Conservation (phyloP, 92 coral and sea anemone genomes). For the Chrysogorgia sp. region DNA sequence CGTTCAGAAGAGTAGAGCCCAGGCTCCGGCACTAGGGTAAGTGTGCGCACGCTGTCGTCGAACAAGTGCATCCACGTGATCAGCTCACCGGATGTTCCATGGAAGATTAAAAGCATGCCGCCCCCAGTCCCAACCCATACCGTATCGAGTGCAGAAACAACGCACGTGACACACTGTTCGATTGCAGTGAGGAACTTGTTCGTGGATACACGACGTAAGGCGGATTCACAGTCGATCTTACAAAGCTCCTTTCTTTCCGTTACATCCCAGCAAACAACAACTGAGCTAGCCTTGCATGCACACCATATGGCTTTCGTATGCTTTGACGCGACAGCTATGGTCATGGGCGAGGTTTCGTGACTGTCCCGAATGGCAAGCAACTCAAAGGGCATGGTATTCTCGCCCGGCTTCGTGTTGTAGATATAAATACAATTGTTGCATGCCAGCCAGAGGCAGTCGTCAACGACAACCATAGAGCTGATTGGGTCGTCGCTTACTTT, state of each 20-base stretch:
- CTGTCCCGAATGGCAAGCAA: slow-evolving; percentile 89
- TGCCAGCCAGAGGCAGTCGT: slow-evolving; percentile 20
- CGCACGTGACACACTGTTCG: slow-evolving; percentile 62
- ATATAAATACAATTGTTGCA: slow-evolving; percentile 62
- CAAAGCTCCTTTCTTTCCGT: slow-evolving; percentile 63
- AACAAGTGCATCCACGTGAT: slow-evolving; percentile 87
- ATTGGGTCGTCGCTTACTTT: slow-evolving; percentile 1
- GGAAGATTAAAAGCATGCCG: slow-evolving; percentile 84
- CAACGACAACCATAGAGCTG: slow-evolving; percentile 1
- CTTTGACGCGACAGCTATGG: slow-evolving; percentile 55
- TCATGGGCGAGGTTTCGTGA: slow-evolving; percentile 66
- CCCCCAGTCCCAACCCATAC: slow-evolving; percentile 93
- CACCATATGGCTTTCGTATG: slow-evolving; percentile 68
- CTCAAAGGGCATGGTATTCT: slow-evolving; percentile 78
- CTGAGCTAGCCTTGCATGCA: slow-evolving; percentile 65
- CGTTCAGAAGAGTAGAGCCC: slow-evolving; percentile 88
- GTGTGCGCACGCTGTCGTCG: slow-evolving; percentile 74
- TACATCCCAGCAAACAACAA: slow-evolving; percentile 81
- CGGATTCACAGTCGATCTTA: slow-evolving; percentile 68
- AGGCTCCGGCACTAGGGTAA: slow-evolving; percentile 71
- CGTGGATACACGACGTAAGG: slow-evolving; percentile 35
- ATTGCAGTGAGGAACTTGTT: slow-evolving; percentile 8
- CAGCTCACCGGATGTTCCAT: slow-evolving; percentile 63
- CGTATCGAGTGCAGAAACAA: slow-evolving; percentile 74
- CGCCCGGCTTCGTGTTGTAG: slow-evolving; percentile 69